phyloP scores from a whole-genome alignment of 2,888 invertebrate species.

The Leptopilina syphax region DNA sequence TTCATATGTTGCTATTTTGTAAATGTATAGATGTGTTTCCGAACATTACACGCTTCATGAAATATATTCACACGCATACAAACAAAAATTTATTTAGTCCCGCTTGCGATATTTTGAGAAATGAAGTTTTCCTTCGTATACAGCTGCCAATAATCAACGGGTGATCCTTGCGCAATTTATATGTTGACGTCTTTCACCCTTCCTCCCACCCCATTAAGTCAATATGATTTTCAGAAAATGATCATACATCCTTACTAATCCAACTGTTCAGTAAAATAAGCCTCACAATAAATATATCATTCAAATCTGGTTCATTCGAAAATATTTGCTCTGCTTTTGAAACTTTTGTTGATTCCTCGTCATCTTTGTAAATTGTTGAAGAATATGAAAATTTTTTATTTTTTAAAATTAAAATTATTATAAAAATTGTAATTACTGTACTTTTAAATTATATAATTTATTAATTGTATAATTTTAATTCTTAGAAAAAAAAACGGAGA shows the following conservation, averaged over 20 bases:
- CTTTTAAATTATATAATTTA: too few relatives aligned
- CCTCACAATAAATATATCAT: not conserved
- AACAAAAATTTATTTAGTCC: constrained; percentile 41
- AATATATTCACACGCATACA: constrained; percentile 47
- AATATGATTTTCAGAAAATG: constrained; percentile 11
- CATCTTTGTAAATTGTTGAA: not conserved
- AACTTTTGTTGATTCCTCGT: not conserved
- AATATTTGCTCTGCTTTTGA: not conserved
- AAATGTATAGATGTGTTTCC: not conserved
- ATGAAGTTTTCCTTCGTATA: constrained; percentile 43
- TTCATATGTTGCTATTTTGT: not conserved
- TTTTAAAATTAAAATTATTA: not conserved
- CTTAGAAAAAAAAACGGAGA: too few relatives aligned
- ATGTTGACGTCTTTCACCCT: constrained; percentile 21
- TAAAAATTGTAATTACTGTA: too few relatives aligned
- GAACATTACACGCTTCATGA: constrained; percentile 50
- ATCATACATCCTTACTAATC: not conserved
- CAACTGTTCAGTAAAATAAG: not conserved
- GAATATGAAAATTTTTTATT: not conserved
- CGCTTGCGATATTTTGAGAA: constrained; percentile 57
- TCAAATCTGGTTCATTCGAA: not conserved
- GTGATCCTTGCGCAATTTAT: constrained; percentile 18
- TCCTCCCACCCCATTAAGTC: not conserved
- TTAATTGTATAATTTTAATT: too few relatives aligned
- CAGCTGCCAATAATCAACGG: constrained; percentile 43